Evolutionary conservation across 2,888 invertebrate species (phyloP), one percentile per base, ranked within the genome.

Genomic region (Protophormia terraenovae): DNA sequence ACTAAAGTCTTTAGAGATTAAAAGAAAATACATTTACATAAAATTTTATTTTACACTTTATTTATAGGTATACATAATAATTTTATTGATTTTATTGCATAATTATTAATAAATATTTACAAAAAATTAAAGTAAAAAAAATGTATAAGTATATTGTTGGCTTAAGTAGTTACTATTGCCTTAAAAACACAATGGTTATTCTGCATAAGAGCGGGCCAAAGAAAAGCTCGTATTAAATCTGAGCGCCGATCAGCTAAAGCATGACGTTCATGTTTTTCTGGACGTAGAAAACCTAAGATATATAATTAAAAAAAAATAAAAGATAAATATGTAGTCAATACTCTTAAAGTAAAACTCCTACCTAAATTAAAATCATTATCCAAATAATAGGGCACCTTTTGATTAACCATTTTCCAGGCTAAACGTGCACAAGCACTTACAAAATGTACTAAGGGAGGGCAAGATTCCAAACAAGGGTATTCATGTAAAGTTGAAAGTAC

Each of bases 401-500:
- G 96, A 89, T 97, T 96, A 73, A 95, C 95, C 90, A 98, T 93
- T 85, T 95, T 95, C 98, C 98, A 98, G 3, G 97, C 96, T n/a
- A 97, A 94, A 83, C 96, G 94, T 53, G 97, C 97, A 84, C 97
- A 96, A 50, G 96, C 96, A 35, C 95, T 94, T 72, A 97, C 96
- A 91, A 97, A 97, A 88, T 95, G 95, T 89, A 95, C 95, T 78
- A 98, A 94, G 32, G 96, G 95, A 0, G 94, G 94, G 91, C 97
- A 98, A 0, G 94, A 93, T 87, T 96, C 96, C 89, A 99, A 94
- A 91, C 97, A 97, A 38, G 98, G 97, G 93, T 98, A 99, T 93
- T 98, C 98, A 90, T 97, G 97, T 19, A 99, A 94, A 0, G 98
- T 98, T 87, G 96, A 96, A 92, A 97, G 95, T 87, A 99, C 95